Evolutionary conservation across 2,113 vertebrate genomes (phyloP).

Genomic region (Ornithorhynchus anatinus): DNA sequence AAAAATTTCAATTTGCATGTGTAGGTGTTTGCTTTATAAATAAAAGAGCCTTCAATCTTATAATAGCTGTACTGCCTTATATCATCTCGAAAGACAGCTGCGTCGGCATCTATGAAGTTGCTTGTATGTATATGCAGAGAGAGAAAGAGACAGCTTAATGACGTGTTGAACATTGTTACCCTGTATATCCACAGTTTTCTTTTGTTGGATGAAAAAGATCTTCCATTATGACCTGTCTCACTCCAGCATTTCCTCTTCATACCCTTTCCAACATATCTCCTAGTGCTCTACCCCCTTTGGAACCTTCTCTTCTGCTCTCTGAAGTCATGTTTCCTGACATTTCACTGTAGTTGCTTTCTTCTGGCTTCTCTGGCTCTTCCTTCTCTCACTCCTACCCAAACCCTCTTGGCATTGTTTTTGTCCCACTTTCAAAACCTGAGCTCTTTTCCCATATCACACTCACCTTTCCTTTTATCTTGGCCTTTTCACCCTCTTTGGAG

Average conservation of each 20-base stretch:
- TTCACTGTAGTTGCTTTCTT: not conserved
- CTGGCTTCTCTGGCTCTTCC: not conserved
- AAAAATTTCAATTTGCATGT: not conserved
- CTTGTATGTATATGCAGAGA: not conserved
- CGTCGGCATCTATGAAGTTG: no score
- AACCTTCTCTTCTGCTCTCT: not conserved
- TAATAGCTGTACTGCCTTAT: not conserved
- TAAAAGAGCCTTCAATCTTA: not conserved
- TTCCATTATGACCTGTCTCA: not conserved
- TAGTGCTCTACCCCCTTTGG: not conserved
- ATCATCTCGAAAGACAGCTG: no score
- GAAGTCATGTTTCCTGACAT: not conserved
- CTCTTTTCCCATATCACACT: not conserved
- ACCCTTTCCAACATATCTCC: not conserved
- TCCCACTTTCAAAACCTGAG: conserved; percentile 2
- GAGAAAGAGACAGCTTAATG: not conserved
- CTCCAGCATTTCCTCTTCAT: not conserved
- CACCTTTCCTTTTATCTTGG: not conserved
- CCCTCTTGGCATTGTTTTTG: not conserved
- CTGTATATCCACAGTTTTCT: not conserved
- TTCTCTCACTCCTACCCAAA: not conserved
- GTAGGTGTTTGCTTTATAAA: not conserved
- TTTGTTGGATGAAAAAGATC: not conserved
- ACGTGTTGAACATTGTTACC: not conserved
- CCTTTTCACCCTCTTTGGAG: no score